Evolutionary conservation across 2,797 vertebrate species (phyloP).

Genomic region (Poecile montanus): DNA sequence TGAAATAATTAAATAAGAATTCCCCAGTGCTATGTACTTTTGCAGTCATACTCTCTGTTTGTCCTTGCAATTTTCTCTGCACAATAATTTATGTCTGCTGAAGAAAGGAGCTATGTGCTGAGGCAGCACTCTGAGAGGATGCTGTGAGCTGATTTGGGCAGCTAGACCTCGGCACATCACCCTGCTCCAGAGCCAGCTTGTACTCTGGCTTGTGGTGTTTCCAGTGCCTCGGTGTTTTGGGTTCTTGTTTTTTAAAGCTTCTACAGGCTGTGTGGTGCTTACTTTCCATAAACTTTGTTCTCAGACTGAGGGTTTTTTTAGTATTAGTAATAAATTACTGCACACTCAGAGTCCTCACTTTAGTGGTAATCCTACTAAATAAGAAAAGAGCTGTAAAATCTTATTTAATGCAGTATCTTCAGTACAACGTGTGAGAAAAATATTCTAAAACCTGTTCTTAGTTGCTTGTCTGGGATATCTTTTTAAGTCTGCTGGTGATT

Average conservation of each 20-base stretch:
- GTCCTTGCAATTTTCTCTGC: constrained; percentile 8
- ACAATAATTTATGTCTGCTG: not conserved
- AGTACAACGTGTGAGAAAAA: accelerated
- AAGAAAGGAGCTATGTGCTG: not conserved
- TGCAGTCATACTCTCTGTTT: not conserved
- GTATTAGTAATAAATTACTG: not conserved
- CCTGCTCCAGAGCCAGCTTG: accelerated
- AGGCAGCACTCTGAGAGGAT: not conserved
- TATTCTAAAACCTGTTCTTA: not conserved
- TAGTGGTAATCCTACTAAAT: not conserved
- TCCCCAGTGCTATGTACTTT: not conserved
- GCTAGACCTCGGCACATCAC: not conserved
- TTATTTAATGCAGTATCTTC: not conserved
- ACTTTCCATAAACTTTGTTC: not conserved
- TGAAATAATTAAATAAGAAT: not conserved
- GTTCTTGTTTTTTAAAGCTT: not conserved
- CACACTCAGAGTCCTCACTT: not conserved
- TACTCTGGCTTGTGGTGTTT: not conserved
- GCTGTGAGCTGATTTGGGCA: not conserved
- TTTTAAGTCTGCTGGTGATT: not conserved
- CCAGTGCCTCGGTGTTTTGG: not conserved
- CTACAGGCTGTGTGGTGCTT: not conserved
- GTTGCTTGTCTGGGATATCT: not conserved
- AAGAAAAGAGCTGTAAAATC: not conserved
- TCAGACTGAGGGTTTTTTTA: not conserved